phyloP scores from a whole-genome alignment of 2,797 vertebrate species.

The Chromobotia macracanthus region DNA sequence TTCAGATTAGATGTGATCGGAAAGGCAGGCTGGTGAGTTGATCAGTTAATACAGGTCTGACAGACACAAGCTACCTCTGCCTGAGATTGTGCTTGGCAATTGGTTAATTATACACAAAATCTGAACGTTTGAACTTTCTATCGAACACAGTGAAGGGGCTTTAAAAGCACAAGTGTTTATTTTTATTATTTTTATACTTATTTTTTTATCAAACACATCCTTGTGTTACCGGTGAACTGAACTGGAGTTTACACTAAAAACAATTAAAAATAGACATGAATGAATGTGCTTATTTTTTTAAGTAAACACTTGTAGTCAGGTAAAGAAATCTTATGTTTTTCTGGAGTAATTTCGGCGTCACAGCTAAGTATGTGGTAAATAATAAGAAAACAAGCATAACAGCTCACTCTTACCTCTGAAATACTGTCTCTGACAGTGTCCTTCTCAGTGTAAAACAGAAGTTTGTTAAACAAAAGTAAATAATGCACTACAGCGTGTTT shows the following conservation, averaged over 20 bases:
- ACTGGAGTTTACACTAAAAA: background rate
- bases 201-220: no score
- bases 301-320: background rate
- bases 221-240: no score
- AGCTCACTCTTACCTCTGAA: constrained; percentile 24
- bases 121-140: background rate
- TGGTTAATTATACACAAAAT: constrained; percentile 44
- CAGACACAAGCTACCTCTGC: constrained; percentile 62
- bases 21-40: constrained; percentile 68
- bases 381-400: background rate
- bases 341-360: background rate
- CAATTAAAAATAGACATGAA: background rate
- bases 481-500: background rate
- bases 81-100: constrained; percentile 59
- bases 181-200: no score
- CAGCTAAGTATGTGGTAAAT: background rate
- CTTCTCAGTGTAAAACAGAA: background rate
- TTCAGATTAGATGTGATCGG: constrained; percentile 56
- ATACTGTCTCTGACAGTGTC: background rate
- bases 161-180: background rate
- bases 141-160: background rate
- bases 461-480: constrained; percentile 4
- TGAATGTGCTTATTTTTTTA: background rate
- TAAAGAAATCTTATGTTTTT: background rate
- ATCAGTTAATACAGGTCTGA: constrained; percentile 76